Base-by-base conservation (phyloP, 2,797 vertebrate species). In the Harpagifer antarcticus region DNA sequence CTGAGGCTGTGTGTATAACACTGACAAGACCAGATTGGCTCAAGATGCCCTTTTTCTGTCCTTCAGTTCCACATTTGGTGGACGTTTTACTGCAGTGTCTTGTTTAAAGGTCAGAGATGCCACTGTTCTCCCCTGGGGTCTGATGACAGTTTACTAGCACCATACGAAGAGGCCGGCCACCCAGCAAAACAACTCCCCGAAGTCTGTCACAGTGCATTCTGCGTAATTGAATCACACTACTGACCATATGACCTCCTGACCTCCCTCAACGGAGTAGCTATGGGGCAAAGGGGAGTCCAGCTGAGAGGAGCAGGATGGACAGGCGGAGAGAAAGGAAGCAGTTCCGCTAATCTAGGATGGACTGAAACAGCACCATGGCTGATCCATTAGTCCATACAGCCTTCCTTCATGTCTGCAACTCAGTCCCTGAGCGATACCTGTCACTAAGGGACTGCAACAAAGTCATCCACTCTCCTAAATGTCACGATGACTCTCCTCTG, bases 41-140 rank as follows among this genome's bases (percentile, higher is more conserved):
- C 63, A 78, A 84, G 86, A 81, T 84, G 80, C 17, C 77, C 83
- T 76, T 75, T 83, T 76, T 45, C 74, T 53, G 58, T 81, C 82
- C 58, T 77, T 74, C 14, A 9, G 23, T 61, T 66, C 20, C 70
- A 74, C 59, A 70, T 81, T 72, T 76, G 73, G 33, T 33, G 50
- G 12, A 71, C 20, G 19, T 85, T 92, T 91, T 83, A 90, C 86
- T 74, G 81, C 86, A 47, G 81, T 42, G 59, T 85, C 83, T 80
- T 81, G 80, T 80, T 86, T 79, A 91, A 90, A 93, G 91, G 91
- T 92, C 91, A 91, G 52, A 23, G 49, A 81, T 78, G 86, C 85
- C 84, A 81, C 72, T 50, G 54, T 81, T 72, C 57, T 65, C 64
- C 84, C 84, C 67, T 3, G 64, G 79, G 86, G 89, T 83, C 72